Percentiles rank a stretch among this genome's conserved stretches.
These are phyloP conservation scores for Lysandra coridon DNA, from an alignment of 2,888 invertebrate species.

Conservation along the genomic window DNA sequence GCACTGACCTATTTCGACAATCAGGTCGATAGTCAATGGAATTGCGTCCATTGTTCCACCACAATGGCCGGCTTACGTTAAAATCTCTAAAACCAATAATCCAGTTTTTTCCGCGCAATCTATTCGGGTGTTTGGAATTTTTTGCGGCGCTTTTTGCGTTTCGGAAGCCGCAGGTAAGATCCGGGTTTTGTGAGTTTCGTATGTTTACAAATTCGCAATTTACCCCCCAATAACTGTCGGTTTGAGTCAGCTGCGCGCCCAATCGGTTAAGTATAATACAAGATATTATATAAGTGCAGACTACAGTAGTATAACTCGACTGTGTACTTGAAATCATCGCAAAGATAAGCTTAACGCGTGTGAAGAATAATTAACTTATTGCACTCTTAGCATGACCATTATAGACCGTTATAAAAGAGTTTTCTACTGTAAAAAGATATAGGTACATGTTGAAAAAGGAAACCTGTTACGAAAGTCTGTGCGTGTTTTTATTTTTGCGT, in stretches of 20 bases:
- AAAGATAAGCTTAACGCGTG: too few relatives aligned
- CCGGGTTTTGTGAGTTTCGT: constrained; percentile 72
- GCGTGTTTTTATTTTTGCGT: not conserved
- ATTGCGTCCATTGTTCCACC: constrained; percentile 45
- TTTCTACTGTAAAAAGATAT: too few relatives aligned
- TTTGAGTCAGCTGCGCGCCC: constrained; percentile 69
- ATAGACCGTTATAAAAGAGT: too few relatives aligned
- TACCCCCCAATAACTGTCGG: constrained; percentile 72
- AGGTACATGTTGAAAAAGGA: too few relatives aligned
- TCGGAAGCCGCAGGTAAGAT: constrained; percentile 81
- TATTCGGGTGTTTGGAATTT: constrained; percentile 71
- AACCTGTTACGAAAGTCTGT: too few relatives aligned
- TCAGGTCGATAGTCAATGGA: constrained; percentile 67
- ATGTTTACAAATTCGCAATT: constrained; percentile 77
- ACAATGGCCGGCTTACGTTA: constrained; percentile 42
- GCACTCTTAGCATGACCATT: too few relatives aligned
- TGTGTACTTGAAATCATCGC: too few relatives aligned
- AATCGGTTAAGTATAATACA: constrained; percentile 48
- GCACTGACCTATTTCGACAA: constrained; percentile 71
- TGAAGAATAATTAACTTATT: too few relatives aligned
- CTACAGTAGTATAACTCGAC: too few relatives aligned
- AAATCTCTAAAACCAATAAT: constrained; percentile 62
- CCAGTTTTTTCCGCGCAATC: constrained; percentile 67
- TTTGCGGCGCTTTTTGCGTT: constrained; percentile 69
- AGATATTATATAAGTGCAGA: not conserved